Percentiles rank a stretch among this genome's conserved stretches.
Evolutionary conservation across 1,140 invertebrate genomes (phyloP).

Genomic region (Eumaeus atala): DNA sequence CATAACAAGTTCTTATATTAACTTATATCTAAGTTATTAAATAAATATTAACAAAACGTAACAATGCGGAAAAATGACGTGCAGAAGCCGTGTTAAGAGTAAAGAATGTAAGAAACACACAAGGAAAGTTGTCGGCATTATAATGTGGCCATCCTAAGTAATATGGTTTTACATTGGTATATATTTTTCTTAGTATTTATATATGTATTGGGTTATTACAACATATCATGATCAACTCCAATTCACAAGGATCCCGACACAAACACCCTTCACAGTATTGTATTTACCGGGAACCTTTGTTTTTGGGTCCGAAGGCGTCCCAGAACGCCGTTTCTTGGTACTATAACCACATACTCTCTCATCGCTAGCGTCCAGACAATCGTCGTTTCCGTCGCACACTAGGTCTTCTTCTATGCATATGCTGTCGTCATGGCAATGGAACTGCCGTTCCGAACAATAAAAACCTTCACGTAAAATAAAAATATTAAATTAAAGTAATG

Average conservation of each 20-base stretch:
- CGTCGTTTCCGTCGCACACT: slow-evolving; percentile 80
- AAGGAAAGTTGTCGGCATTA: background rate
- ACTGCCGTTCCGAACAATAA: slow-evolving; percentile 69
- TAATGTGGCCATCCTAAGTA: too few species aligned
- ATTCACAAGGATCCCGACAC: slow-evolving; percentile 19
- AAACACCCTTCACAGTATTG: slow-evolving; percentile 29
- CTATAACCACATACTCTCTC: slow-evolving; percentile 77
- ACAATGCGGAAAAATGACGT: slow-evolving; percentile 10
- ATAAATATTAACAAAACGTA: slow-evolving; percentile 11
- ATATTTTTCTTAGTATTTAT: background rate
- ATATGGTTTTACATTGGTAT: background rate
- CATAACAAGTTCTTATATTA: background rate
- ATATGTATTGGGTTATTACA: background rate
- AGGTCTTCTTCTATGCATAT: slow-evolving; percentile 66
- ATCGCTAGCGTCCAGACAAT: slow-evolving; percentile 83
- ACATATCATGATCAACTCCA: slow-evolving; percentile 5
- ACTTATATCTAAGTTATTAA: background rate
- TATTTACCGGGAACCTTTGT: slow-evolving; percentile 40
- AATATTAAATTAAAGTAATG: slow-evolving; percentile 1
- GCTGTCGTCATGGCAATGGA: slow-evolving; percentile 78
- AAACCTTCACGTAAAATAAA: slow-evolving; percentile 47
- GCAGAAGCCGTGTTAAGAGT: slow-evolving; percentile 8
- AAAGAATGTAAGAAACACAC: slow-evolving; percentile 8
- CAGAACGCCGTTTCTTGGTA: slow-evolving; percentile 30
- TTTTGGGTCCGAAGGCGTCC: slow-evolving; percentile 27